phyloP scores from a whole-genome alignment of 1,140 invertebrate species.

The Lineus longissimus region DNA sequence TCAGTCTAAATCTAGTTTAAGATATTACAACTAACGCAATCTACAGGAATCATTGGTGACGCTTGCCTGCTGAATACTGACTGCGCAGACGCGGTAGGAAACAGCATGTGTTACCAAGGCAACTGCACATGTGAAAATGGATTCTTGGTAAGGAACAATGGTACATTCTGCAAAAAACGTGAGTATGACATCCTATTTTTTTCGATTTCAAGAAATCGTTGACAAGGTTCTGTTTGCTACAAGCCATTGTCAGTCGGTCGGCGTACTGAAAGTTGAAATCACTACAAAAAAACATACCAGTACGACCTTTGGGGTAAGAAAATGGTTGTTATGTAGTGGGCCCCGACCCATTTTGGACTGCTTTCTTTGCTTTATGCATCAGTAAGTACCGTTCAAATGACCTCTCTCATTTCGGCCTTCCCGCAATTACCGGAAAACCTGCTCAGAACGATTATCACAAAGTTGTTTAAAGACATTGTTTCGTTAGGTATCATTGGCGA shows the following conservation, averaged over 20 bases:
- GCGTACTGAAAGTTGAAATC: slow-evolving; percentile 15
- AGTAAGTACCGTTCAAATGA: no score
- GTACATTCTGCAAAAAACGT: slow-evolving; percentile 17
- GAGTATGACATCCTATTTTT: neutral
- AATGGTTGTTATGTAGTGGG: neutral
- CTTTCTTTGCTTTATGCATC: no score
- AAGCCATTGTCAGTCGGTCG: no score
- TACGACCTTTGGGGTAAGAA: neutral
- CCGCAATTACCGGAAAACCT: no score
- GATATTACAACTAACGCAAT: neutral
- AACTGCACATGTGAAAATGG: slow-evolving; percentile 24
- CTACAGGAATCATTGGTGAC: neutral
- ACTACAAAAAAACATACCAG: neutral
- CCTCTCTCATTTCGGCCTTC: no score
- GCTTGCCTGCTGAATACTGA: neutral
- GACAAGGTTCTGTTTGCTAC: no score
- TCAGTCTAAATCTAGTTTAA: slow-evolving; percentile 18
- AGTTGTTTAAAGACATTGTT: no score
- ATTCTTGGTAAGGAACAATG: slow-evolving; percentile 15
- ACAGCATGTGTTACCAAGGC: slow-evolving; percentile 17
- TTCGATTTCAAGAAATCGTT: no score
- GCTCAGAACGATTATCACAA: no score
- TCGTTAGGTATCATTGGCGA: neutral
- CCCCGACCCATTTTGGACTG: neutral
- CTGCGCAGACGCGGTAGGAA: slow-evolving; percentile 14